These are phyloP conservation scores for Sarcoramphus papa DNA, from an alignment of 2,797 vertebrate species.

Conservation along the genomic window DNA sequence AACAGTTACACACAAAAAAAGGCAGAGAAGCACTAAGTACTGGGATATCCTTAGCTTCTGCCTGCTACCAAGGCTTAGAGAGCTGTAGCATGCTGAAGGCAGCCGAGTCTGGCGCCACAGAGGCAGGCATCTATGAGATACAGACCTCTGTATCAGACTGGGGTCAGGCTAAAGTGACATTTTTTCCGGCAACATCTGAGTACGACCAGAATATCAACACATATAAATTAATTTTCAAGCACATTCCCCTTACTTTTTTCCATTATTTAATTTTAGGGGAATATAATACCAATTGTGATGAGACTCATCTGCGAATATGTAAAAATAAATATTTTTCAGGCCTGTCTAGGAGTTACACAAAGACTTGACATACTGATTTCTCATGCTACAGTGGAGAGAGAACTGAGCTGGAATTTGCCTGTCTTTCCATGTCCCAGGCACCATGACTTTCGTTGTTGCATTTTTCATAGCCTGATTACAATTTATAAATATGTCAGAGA, in stretches of 20 bases:
- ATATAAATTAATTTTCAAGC: background rate
- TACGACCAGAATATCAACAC: background rate
- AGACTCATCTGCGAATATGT: background rate
- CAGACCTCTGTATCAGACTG: fast-evolving
- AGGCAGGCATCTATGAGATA: background rate
- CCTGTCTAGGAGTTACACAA: background rate
- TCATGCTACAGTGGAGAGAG: background rate
- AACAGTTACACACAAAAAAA: background rate
- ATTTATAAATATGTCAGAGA: slow-evolving; percentile 22
- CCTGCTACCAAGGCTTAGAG: background rate
- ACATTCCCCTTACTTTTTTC: background rate
- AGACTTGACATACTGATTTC: background rate
- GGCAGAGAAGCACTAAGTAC: background rate
- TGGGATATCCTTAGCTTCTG: background rate
- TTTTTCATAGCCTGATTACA: slow-evolving; percentile 21
- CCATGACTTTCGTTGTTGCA: background rate
- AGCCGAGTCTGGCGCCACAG: background rate
- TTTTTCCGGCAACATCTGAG: background rate
- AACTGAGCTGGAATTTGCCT: background rate
- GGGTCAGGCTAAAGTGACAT: background rate
- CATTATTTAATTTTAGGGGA: background rate
- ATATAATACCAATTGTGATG: background rate
- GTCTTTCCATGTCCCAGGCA: background rate
- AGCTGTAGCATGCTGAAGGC: background rate
- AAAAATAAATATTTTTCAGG: background rate